Evolutionary conservation across 2,888 invertebrate species (phyloP).

Genomic region (Pimpla rufipes): DNA sequence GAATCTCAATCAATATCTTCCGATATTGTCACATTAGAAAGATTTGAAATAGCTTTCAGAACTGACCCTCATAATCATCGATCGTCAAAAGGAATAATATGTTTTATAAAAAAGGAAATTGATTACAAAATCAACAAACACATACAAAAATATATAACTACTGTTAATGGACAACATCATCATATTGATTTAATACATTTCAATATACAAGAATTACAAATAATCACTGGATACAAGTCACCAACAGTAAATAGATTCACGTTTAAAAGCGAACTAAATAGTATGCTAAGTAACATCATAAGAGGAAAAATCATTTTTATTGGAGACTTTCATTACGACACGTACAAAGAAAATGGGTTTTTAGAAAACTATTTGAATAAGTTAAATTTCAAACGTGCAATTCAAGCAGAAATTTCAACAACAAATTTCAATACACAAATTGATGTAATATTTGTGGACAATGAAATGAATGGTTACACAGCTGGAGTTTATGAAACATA

Average conservation of each 20-base stretch:
- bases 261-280: constrained; percentile 30
- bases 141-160: constrained; percentile 45
- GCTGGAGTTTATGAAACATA: constrained; percentile 55
- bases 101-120: constrained; percentile 29
- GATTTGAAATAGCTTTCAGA: constrained; percentile 35
- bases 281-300: constrained; percentile 1
- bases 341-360: too few relatives aligned
- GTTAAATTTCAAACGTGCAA: constrained; percentile 45
- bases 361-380: constrained; percentile 48
- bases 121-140: constrained; percentile 15
- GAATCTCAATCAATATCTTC: constrained; percentile 40
- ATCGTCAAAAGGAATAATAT: constrained; percentile 48
- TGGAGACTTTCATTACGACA: constrained; percentile 51
- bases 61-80: constrained; percentile 23
- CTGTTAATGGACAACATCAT: constrained; percentile 32
- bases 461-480: constrained; percentile 31
- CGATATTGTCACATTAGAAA: constrained; percentile 18
- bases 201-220: constrained; percentile 19
- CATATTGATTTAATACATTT: too few relatives aligned
- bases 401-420: constrained; percentile 35
- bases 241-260: constrained; percentile 34
- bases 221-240: constrained; percentile 59
- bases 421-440: constrained; percentile 64
- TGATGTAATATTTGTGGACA: constrained; percentile 58
- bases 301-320: constrained; percentile 23